Evolutionary conservation across 2,113 vertebrate genomes (phyloP), one percentile per base, ranked within the genome.

Genomic region (Atherinomorus stipes): DNA sequence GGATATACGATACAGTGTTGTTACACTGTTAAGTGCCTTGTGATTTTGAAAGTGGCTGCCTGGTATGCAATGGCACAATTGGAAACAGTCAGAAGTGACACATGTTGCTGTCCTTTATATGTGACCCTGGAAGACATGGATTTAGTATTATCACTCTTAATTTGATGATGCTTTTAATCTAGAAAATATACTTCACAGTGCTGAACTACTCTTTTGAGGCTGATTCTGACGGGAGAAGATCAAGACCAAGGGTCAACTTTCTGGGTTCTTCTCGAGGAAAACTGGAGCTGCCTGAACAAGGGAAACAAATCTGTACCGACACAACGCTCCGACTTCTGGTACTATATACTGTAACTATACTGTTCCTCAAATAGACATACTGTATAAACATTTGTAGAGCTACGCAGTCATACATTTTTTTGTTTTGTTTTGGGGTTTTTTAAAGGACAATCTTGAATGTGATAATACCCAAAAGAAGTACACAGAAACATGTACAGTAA

Each of bases 241-340:
- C 88, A 22, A 91, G 91, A 7, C 93, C 95, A 0, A 92, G 96
- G 84, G 88, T 97, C 21, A 77, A 87, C 4, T 95, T 96, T n/a
- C 81, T 92, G 51, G 80, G 69, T 54, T 75, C 83, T 19, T 62
- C 89, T 1, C 85, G 61, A 45, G 92, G 92, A 66, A 89, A 47
- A n/a, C 82, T 95, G n/a, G 90, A 85, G 26, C 89, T 98, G 7
- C 74, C 34, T 7, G 80, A 76, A 54, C 95, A 96, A 75, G 92
- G 93, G 10, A 84, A 74, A 21, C 76, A 71, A 64, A n/a, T 63
- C 5, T 98, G 97, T 80, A 88, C 93, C 22, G 86, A 86, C 23
- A 87, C 85, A 0, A 76, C 22, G 7, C 93, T 97, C 7, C 82
- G 80, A 62, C 91, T 98, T 49, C 92, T 94, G 95, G 97, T 98